Conservation (phyloP, 35 echinoderm and acorn worm species). For the Holothuria glaberrima region DNA sequence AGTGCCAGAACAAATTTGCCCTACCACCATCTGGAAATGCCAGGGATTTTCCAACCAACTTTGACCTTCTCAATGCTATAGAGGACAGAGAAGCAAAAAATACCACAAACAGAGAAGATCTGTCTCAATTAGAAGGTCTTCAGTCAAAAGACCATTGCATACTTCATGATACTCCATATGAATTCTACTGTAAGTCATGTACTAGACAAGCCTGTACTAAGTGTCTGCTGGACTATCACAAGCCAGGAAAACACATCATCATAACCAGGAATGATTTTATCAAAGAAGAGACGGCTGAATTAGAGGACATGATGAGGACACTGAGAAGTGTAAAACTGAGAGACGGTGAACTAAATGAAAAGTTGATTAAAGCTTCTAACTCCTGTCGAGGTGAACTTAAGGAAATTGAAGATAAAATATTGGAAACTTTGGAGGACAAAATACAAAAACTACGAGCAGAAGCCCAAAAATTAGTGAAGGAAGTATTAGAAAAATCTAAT, state of each 20-base stretch:
- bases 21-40: not conserved
- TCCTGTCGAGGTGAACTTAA: slow-evolving; percentile 1
- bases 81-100: not conserved
- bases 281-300: not conserved
- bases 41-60: slow-evolving; percentile 38
- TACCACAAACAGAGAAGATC: not conserved
- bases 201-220: not conserved
- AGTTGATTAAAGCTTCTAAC: not conserved
- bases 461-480: not conserved
- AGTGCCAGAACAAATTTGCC: not conserved
- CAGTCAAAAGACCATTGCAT: not conserved
- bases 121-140: not conserved
- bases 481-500: not conserved
- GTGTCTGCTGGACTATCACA: slow-evolving; percentile 23
- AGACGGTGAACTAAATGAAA: not conserved
- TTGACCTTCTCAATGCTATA: not conserved
- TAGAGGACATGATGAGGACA: not conserved
- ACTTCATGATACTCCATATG: not conserved
- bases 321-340: not conserved
- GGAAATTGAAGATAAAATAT: slow-evolving; percentile 1
- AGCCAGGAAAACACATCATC: slow-evolving; percentile 20
- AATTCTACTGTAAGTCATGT: slow-evolving; percentile 26
- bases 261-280: not conserved
- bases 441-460: not conserved
- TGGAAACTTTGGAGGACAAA: slow-evolving; percentile 21